phyloP scores from a whole-genome alignment of 53 echinoderm and acorn worm genomes.

The Hippasteria phrygiana region DNA sequence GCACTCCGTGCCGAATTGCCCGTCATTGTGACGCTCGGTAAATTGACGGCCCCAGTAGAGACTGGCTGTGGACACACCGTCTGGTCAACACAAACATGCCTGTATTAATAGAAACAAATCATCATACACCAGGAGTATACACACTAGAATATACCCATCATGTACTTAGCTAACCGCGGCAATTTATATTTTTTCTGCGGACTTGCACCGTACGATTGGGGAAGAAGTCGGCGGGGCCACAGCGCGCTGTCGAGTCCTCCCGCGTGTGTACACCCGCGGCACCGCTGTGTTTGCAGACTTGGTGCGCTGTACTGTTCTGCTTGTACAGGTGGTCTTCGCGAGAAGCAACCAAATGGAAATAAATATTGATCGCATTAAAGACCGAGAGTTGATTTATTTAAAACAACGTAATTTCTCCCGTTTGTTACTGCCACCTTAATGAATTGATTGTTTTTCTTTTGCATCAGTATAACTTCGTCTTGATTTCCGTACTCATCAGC shows the following conservation, averaged over 20 bases:
- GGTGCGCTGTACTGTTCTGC: slow-evolving; percentile 66
- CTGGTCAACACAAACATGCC: slow-evolving; percentile 52
- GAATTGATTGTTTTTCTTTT: neutral
- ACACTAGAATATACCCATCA: neutral
- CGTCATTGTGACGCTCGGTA: slow-evolving; percentile 3
- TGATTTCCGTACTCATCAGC: too few species aligned
- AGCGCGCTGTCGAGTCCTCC: slow-evolving; percentile 16
- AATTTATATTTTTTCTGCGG: slow-evolving; percentile 3
- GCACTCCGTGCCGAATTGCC: slow-evolving; percentile 1
- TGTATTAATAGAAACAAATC: slow-evolving; percentile 53
- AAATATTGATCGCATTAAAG: slow-evolving; percentile 40
- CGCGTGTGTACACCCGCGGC: neutral
- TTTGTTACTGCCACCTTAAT: slow-evolving; percentile 12
- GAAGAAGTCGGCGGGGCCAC: slow-evolving; percentile 46
- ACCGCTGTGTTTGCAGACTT: slow-evolving; percentile 56
- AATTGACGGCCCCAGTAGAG: neutral
- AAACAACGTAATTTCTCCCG: slow-evolving; percentile 24
- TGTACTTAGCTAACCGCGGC: slow-evolving; percentile 1
- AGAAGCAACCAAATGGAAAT: slow-evolving; percentile 26
- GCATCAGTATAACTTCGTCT: neutral
- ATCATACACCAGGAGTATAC: neutral
- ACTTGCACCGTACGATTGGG: slow-evolving; percentile 1
- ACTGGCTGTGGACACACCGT: slow-evolving; percentile 38
- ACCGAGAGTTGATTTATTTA: slow-evolving; percentile 30
- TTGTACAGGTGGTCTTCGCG: slow-evolving; percentile 47